Base-by-base conservation (phyloP, 2,113 vertebrate genomes). In the Cyanoderma ruficeps region DNA sequence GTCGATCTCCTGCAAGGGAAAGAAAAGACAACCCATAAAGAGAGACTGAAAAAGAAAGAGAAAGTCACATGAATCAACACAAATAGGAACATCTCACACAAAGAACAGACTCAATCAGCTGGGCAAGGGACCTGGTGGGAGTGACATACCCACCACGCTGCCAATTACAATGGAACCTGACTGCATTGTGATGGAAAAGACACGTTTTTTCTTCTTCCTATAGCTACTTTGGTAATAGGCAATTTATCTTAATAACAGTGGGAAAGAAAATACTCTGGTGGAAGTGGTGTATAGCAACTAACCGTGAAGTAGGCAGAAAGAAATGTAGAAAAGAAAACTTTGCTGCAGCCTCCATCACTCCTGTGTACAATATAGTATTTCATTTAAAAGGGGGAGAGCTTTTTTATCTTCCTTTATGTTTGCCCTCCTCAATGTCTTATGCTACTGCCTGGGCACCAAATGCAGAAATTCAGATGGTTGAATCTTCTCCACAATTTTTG, bases 151-250 rank as follows among this genome's bases (percentile, higher is more conserved):
- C 71, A 63, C 71, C 49, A 41, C 21, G 11, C 49, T 91, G 67
- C 82, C 87, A 90, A 63, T 85, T 94, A 84, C 82, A 79, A 75
- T 15, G 6, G 13, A 90, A 72, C n/a, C 33, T 27, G 49, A 79
- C 65, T 39, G 35, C 57, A 93, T 57, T 79, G 81, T 82, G 77
- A 95, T 87, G 92, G 95, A 91, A 95, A 96, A 93, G 5, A 30
- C 22, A 8, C 28, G 13, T 46, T 31, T 49, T 47, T 30, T 30
- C 46, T 31, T 6, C 24, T 65, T 71, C 49, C 44, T 90, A 49
- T 30, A 89, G 71, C 61, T 93, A 46, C 81, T 91, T 87, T 53
- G 30, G 78, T 96, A 95, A 89, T 79, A 87, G 87, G 44, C 61
- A 84, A 87, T 94, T 95, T 87, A 81, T 92, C 77, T 87, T 89